Percentiles rank a stretch among this genome's conserved stretches.
Evolutionary conservation across 2,797 vertebrate species (phyloP).

Genomic region (Cichlasoma orientale): DNA sequence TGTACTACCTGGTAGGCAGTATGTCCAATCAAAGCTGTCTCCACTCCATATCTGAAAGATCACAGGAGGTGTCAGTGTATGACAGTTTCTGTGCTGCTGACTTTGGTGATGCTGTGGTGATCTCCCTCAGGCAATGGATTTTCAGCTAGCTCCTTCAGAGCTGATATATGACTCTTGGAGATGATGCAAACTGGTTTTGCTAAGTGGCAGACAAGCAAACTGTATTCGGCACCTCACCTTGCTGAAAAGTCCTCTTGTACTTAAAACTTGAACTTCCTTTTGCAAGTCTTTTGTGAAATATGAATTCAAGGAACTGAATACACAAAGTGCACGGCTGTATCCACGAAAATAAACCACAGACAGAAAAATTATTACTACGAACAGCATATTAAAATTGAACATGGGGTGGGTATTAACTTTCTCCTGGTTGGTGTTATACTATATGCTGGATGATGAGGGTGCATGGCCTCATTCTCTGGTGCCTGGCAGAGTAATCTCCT

Average conservation of each 20-base stretch:
- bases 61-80: conserved; percentile 59
- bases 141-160: conserved; percentile 47
- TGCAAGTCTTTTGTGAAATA: conserved; percentile 32
- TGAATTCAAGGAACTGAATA: conserved; percentile 24
- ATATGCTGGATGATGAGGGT: conserved; percentile 42
- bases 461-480: conserved; percentile 29
- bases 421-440: conserved; percentile 67
- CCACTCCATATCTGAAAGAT: conserved; percentile 55
- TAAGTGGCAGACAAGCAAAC: conserved; percentile 37
- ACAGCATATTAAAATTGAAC: conserved; percentile 50
- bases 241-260: background rate
- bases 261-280: conserved; percentile 14
- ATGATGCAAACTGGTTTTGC: conserved; percentile 61
- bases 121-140: conserved; percentile 52
- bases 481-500: conserved; percentile 31
- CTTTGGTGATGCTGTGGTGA: conserved; percentile 56
- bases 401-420: conserved; percentile 63
- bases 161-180: conserved; percentile 25
- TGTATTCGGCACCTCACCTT: background rate
- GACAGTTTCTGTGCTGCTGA: conserved; percentile 57
- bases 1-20: conserved; percentile 53
- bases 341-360: background rate
- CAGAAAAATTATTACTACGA: conserved; percentile 6
- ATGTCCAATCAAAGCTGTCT: conserved; percentile 66
- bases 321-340: conserved; percentile 11